These are phyloP conservation scores for Hydroisotoma schaefferi DNA, from an alignment of 2,888 invertebrate genomes.

Conservation along the genomic window DNA sequence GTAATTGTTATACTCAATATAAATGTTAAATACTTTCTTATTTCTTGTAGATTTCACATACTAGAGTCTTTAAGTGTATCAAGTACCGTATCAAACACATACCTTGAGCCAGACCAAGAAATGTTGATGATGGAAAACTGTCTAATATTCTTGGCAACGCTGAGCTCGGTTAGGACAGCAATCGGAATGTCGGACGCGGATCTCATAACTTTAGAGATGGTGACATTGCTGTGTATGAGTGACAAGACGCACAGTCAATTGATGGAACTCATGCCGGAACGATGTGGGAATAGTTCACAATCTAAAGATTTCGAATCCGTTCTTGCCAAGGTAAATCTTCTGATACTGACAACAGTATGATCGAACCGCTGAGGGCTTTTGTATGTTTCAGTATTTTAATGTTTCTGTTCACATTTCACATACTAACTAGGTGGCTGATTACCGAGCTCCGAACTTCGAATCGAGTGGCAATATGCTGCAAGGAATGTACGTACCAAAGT, in stretches of 20 bases:
- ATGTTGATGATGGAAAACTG: constrained; percentile 88
- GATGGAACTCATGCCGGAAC: constrained; percentile 91
- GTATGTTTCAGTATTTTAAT: constrained; percentile 4
- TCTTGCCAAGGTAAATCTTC: constrained; percentile 63
- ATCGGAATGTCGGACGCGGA: constrained; percentile 66
- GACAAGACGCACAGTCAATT: constrained; percentile 95
- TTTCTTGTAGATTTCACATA: constrained; percentile 69
- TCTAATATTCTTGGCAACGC: constrained; percentile 81
- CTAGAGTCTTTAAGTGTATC: constrained; percentile 72
- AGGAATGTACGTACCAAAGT: constrained; percentile 80
- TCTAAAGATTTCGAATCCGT: constrained; percentile 79
- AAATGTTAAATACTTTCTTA: constrained; percentile 5
- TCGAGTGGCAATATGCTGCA: constrained; percentile 67
- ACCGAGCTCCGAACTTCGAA: constrained; percentile 84
- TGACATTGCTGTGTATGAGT: constrained; percentile 84
- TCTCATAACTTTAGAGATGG: constrained; percentile 81
- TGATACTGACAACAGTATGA: constrained; percentile 6
- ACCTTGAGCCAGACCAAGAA: constrained; percentile 73
- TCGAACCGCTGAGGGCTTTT: not conserved
- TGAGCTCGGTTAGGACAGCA: constrained; percentile 83
- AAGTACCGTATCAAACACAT: constrained; percentile 61
- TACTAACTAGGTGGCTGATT: constrained; percentile 68
- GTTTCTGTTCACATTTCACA: constrained; percentile 10
- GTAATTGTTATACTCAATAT: too few species aligned
- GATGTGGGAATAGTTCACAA: constrained; percentile 80